Conservation (phyloP, 2,888 invertebrate species). For the Philopedon plagiatum region DNA sequence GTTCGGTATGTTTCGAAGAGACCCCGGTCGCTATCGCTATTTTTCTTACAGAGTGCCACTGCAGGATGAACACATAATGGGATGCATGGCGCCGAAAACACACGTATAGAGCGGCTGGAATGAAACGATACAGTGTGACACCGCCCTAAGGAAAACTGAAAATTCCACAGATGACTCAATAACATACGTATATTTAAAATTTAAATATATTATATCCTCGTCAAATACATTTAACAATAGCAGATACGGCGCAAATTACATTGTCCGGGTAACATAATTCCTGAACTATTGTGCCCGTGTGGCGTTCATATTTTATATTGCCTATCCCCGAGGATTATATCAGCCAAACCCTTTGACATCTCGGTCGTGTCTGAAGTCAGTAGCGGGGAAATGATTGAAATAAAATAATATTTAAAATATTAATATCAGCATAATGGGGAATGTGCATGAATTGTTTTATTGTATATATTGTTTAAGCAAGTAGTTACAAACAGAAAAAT, state of each 20-base stretch:
- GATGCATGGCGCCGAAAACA: no score
- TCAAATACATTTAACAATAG: conserved; percentile 6
- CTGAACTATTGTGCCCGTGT: conserved; percentile 45
- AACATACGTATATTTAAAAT: conserved; percentile 1
- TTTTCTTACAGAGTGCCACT: no score
- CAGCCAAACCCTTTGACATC: conserved; percentile 41
- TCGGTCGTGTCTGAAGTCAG: conserved; percentile 10
- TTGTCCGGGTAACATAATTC: conserved; percentile 46
- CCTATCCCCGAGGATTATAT: conserved; percentile 40
- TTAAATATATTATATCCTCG: neutral
- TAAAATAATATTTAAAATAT: neutral
- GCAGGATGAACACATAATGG: no score
- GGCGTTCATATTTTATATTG: conserved; percentile 46
- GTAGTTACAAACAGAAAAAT: no score
- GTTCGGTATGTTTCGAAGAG: no score
- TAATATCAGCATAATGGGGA: neutral
- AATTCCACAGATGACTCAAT: neutral
- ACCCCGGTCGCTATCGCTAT: no score
- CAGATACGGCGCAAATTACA: conserved; percentile 44
- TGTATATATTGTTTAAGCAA: no score
- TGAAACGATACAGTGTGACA: no score
- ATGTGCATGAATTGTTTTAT: no score
- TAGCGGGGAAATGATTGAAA: conserved; percentile 9
- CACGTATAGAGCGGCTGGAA: no score
- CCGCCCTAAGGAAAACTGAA: no score